phyloP scores from a whole-genome alignment of 2,888 invertebrate genomes.

The Cheilosia vulpina region DNA sequence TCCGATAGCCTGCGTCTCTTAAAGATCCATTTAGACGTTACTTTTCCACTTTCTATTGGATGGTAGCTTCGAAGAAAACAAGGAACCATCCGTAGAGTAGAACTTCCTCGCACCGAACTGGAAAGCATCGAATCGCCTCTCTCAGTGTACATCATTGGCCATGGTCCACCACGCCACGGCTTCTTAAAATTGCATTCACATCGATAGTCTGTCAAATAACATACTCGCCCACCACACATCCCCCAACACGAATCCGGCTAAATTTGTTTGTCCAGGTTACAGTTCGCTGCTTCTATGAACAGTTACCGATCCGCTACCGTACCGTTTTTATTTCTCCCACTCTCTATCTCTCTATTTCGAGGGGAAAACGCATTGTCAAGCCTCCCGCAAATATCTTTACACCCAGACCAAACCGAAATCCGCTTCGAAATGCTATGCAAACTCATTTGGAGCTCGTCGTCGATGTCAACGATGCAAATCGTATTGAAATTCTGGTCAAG shows the following conservation, averaged over 20 bases:
- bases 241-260: background rate
- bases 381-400: conserved; percentile 45
- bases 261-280: conserved; percentile 34
- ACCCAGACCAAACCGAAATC: conserved; percentile 51
- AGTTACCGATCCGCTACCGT: conserved; percentile 3
- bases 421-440: conserved; percentile 37
- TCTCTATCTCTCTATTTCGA: background rate
- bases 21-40: too few relatives aligned
- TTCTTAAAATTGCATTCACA: too few relatives aligned
- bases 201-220: too few relatives aligned
- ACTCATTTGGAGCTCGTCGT: conserved; percentile 39
- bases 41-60: too few relatives aligned
- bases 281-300: conserved; percentile 31
- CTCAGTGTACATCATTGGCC: too few relatives aligned
- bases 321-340: background rate
- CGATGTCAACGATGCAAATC: conserved; percentile 73
- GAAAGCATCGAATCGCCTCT: too few relatives aligned
- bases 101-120: too few relatives aligned
- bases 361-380: conserved; percentile 21
- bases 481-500: conserved; percentile 74
- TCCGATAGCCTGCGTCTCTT: too few relatives aligned
- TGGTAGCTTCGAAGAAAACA: too few relatives aligned
- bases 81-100: too few relatives aligned
- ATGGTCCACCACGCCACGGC: too few relatives aligned
- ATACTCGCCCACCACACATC: too few relatives aligned